These are phyloP conservation scores for Elmis aenea DNA, from an alignment of 2,888 invertebrate genomes.

Conservation along the genomic window DNA sequence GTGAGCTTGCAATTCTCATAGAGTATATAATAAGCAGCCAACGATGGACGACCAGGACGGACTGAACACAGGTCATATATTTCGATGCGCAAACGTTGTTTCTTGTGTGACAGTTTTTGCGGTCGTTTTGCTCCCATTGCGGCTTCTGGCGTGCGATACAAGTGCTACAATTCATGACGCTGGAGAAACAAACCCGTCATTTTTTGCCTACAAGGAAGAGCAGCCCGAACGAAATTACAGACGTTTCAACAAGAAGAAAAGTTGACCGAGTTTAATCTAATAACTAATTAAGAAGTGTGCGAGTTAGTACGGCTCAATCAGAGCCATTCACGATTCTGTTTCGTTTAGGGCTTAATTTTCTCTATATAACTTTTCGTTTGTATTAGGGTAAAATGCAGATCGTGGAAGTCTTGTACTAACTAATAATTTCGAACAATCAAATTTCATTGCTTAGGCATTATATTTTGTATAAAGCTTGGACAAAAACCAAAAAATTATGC, in stretches of 20 bases:
- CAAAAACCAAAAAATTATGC: too few relatives aligned
- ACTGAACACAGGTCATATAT: slow-evolving; percentile 37
- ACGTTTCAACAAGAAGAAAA: slow-evolving; percentile 8
- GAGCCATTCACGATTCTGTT: slow-evolving; percentile 19
- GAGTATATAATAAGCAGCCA: too few relatives aligned
- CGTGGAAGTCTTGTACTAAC: too few relatives aligned
- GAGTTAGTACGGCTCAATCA: slow-evolving; percentile 22
- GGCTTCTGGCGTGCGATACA: slow-evolving; percentile 35
- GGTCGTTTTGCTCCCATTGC: slow-evolving; percentile 34
- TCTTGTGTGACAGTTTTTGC: slow-evolving; percentile 38
- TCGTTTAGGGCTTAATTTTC: slow-evolving; percentile 23
- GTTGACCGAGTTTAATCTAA: slow-evolving; percentile 25
- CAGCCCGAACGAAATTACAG: slow-evolving; percentile 10
- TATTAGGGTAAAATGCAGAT: too few relatives aligned
- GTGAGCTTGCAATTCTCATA: too few relatives aligned
- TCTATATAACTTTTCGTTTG: too few relatives aligned
- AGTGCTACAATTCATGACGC: slow-evolving; percentile 32
- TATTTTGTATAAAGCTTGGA: too few relatives aligned
- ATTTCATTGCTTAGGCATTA: too few relatives aligned
- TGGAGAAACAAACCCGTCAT: slow-evolving; percentile 22
- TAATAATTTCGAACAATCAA: too few relatives aligned
- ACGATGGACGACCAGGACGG: too few relatives aligned
- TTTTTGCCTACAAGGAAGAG: slow-evolving; percentile 15
- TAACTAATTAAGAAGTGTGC: slow-evolving; percentile 25
- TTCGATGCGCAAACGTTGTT: slow-evolving; percentile 34